phyloP scores from a whole-genome alignment of 2,888 invertebrate species.

The Crossocerus cetratus region DNA sequence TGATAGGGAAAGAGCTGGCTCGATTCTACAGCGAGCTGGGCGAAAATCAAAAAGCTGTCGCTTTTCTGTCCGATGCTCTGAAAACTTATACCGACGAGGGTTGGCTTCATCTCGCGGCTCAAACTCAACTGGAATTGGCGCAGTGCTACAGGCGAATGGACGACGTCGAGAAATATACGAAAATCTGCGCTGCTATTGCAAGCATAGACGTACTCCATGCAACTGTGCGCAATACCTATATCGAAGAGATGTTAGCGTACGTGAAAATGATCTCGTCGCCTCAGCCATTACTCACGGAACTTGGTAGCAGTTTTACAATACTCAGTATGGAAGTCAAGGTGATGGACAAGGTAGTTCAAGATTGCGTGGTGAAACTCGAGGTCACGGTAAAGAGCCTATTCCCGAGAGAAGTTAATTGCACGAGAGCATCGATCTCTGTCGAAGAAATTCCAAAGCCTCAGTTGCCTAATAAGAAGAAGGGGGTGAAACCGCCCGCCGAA shows the following conservation, averaged over 20 bases:
- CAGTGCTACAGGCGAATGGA: slow-evolving; percentile 90
- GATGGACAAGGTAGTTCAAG: slow-evolving; percentile 80
- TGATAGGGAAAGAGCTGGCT: slow-evolving; percentile 93
- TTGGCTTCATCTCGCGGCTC: slow-evolving; percentile 90
- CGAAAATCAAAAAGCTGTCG: slow-evolving; percentile 92
- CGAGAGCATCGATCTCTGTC: slow-evolving; percentile 82
- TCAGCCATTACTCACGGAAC: slow-evolving; percentile 79
- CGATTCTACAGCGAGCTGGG: slow-evolving; percentile 92
- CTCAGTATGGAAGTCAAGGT: slow-evolving; percentile 79
- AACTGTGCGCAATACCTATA: slow-evolving; percentile 86
- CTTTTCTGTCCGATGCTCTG: slow-evolving; percentile 91
- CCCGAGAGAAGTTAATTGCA: slow-evolving; percentile 83
- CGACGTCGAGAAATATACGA: slow-evolving; percentile 86
- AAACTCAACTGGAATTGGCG: slow-evolving; percentile 90
- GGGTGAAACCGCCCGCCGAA: slow-evolving; percentile 77
- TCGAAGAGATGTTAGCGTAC: slow-evolving; percentile 88
- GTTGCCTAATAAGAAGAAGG: slow-evolving; percentile 77
- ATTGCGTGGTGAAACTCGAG: slow-evolving; percentile 79
- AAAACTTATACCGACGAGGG: slow-evolving; percentile 92
- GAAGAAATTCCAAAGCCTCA: slow-evolving; percentile 78
- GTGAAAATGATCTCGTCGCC: slow-evolving; percentile 78
- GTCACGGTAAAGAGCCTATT: slow-evolving; percentile 80
- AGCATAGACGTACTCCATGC: slow-evolving; percentile 87
- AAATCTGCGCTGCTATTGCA: slow-evolving; percentile 88
- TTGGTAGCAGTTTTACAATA: slow-evolving; percentile 80